These are phyloP conservation scores for Varanus komodoensis DNA, from an alignment of 2,113 vertebrate species.

Conservation along the genomic window DNA sequence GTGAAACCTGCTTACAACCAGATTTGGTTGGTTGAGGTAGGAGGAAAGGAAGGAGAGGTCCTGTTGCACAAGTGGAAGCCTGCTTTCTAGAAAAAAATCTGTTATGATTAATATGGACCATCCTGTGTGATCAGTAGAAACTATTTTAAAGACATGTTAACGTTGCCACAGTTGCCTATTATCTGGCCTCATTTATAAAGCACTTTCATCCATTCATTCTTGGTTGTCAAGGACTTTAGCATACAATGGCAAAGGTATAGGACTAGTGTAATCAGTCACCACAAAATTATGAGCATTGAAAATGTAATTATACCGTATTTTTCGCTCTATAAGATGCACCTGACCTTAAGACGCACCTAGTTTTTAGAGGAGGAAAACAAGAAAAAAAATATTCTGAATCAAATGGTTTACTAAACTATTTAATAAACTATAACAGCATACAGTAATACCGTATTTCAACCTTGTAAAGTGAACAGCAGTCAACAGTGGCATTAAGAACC, in stretches of 20 bases:
- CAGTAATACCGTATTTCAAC: too few relatives aligned
- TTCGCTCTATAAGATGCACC: too few relatives aligned
- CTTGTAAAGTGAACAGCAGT: too few relatives aligned
- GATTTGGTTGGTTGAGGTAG: not conserved
- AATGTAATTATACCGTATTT: conserved; percentile 32
- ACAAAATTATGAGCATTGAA: conserved; percentile 47
- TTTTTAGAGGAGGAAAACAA: too few relatives aligned
- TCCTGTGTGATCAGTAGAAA: not conserved
- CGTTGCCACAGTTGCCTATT: not conserved
- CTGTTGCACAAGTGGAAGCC: not conserved
- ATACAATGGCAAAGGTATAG: conserved; percentile 21
- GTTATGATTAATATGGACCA: not conserved
- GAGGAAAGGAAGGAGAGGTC: not conserved
- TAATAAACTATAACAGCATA: too few relatives aligned
- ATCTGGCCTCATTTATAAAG: not conserved
- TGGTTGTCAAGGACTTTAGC: not conserved
- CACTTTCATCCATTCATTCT: not conserved
- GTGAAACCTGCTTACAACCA: not conserved
- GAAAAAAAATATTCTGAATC: too few relatives aligned
- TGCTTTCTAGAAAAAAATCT: not conserved
- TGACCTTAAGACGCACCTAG: too few relatives aligned
- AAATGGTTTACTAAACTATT: too few relatives aligned
- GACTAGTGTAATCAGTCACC: conserved; percentile 34
- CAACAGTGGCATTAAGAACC: too few relatives aligned
- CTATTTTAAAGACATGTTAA: not conserved